Percentiles rank a stretch among this genome's conserved stretches.
Conservation (phyloP, 2,113 vertebrate genomes). For the Elaphurus davidianus region DNA sequence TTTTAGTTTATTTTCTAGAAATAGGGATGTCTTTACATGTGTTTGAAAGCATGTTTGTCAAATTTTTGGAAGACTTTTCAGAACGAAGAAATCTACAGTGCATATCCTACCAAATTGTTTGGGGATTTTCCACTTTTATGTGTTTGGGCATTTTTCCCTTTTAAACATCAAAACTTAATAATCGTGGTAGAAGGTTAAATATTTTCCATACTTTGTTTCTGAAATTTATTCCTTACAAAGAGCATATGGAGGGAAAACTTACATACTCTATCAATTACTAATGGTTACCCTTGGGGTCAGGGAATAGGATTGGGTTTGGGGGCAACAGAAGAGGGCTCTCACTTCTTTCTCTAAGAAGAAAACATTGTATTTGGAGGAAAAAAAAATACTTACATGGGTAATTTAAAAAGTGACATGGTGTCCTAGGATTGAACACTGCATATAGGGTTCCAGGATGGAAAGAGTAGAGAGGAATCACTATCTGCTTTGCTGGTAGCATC, state of each 20-base stretch:
- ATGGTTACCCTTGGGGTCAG: not conserved
- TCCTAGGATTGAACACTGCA: not conserved
- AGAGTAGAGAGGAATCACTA: not conserved
- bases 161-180: constrained; percentile 74
- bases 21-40: constrained; percentile 47
- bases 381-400: not conserved
- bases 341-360: not conserved
- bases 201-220: constrained; percentile 72
- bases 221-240: constrained; percentile 59
- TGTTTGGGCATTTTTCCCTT: constrained; percentile 70
- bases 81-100: constrained; percentile 42
- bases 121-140: constrained; percentile 72
- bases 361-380: not conserved
- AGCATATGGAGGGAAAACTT: constrained; percentile 44
- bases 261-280: not conserved
- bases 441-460: not conserved
- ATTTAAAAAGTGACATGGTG: not conserved
- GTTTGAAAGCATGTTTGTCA: constrained; percentile 56
- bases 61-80: constrained; percentile 39
- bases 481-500: not conserved
- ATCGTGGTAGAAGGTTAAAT: constrained; percentile 68
- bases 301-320: not conserved
- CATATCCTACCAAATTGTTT: constrained; percentile 60
- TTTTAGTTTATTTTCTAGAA: constrained; percentile 63
- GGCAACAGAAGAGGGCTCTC: not conserved